Conservation (phyloP, 2,113 vertebrate species). For the Microcebus tavaratra region DNA sequence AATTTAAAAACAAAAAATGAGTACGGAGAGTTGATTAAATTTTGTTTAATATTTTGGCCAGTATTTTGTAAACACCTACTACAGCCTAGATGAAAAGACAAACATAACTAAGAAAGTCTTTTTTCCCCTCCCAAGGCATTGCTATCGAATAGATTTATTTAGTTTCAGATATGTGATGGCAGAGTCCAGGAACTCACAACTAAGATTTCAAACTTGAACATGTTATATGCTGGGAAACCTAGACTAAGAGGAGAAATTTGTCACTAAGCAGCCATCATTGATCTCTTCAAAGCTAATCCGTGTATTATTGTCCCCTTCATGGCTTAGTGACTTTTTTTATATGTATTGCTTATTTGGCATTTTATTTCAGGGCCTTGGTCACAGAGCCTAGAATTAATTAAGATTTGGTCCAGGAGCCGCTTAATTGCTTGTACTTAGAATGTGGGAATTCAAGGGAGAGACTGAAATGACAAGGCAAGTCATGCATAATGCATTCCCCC, state of each 20-base stretch:
- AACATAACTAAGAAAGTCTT: neutral
- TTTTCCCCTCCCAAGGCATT: neutral
- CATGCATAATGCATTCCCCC: slow-evolving; percentile 60
- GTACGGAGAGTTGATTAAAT: neutral
- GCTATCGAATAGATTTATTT: neutral
- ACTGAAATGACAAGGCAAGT: slow-evolving; percentile 39
- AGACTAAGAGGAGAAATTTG: neutral
- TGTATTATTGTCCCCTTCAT: neutral
- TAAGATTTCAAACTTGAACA: slow-evolving; percentile 1
- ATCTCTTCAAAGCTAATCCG: slow-evolving; percentile 12
- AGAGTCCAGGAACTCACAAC: neutral
- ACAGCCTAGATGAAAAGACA: neutral
- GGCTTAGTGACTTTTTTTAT: neutral
- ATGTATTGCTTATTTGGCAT: slow-evolving; percentile 16
- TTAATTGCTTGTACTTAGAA: slow-evolving; percentile 72
- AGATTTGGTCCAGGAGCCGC: slow-evolving; percentile 67
- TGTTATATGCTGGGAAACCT: neutral
- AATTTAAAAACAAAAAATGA: neutral
- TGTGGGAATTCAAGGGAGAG: slow-evolving; percentile 25
- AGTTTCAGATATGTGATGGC: neutral
- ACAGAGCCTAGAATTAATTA: slow-evolving; percentile 62
- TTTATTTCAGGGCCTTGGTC: slow-evolving; percentile 49
- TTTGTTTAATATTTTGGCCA: neutral
- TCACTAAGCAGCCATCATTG: neutral
- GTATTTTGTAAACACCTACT: neutral